Conservation (phyloP, 23 tunicate genomes). For the Ciona savignyi region DNA sequence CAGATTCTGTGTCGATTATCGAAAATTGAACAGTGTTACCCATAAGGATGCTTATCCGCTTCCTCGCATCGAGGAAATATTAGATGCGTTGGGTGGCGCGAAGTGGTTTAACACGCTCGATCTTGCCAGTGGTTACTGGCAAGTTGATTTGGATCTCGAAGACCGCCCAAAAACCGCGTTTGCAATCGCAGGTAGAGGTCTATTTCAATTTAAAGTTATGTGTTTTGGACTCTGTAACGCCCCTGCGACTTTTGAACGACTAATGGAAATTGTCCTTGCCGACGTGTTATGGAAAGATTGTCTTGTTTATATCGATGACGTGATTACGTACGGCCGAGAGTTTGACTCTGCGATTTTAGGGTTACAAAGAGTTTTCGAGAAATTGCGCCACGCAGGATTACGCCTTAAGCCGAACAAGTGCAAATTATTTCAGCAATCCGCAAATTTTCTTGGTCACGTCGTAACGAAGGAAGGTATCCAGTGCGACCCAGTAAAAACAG, state of each 20-base stretch:
- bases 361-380: not conserved
- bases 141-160: too few species aligned
- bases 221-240: conserved; percentile 21
- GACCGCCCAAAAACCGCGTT: too few species aligned
- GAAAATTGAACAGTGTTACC: too few species aligned
- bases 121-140: conserved; percentile 18
- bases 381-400: conserved; percentile 3
- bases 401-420: conserved; percentile 6
- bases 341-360: conserved; percentile 1
- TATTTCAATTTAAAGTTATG: conserved; percentile 1
- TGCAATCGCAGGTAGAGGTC: not conserved
- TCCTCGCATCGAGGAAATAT: conserved; percentile 27
- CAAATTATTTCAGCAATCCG: not conserved
- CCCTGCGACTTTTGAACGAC: conserved; percentile 22
- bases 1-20: conserved; percentile 20
- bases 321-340: too few species aligned
- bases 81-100: conserved; percentile 22
- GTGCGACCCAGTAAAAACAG: conserved; percentile 10
- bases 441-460: not conserved
- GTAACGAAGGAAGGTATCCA: conserved; percentile 5
- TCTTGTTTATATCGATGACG: too few species aligned
- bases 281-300: conserved; percentile 7
- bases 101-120: conserved; percentile 15
- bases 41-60: too few species aligned
- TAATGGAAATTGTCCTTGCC: conserved; percentile 2